A percentile compares a stretch with the other conserved stretches of the same genome.
phyloP scores from a whole-genome alignment of 1,140 invertebrate species.

The Tigriopus japonicus region DNA sequence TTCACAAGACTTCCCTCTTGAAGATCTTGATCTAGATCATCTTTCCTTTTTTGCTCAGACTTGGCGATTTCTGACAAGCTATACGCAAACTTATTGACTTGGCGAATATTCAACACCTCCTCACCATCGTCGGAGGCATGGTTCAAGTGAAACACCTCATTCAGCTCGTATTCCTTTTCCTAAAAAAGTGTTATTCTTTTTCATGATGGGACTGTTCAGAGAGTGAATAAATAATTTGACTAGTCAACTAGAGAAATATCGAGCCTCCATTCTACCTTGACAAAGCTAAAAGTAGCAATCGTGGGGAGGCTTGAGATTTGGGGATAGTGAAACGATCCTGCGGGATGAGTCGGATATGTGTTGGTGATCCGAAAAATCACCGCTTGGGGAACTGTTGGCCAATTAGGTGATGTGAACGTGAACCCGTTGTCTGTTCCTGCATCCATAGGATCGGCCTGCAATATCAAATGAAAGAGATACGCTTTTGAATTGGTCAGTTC shows the following conservation, averaged over 20 bases:
- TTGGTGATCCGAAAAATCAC: conserved; percentile 76
- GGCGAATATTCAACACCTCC: no score
- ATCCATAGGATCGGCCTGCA: conserved; percentile 74
- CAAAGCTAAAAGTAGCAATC: conserved; percentile 71
- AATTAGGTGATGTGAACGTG: conserved; percentile 87
- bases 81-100: no score
- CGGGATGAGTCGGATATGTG: conserved; percentile 69
- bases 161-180: conserved; percentile 65
- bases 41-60: conserved; percentile 41
- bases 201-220: no score
- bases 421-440: conserved; percentile 92
- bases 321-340: conserved; percentile 85
- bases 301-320: conserved; percentile 64
- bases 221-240: no score
- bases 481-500: neutral
- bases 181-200: no score
- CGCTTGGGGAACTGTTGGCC: conserved; percentile 70
- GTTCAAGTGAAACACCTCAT: conserved; percentile 51
- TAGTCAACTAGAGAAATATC: neutral
- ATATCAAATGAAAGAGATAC: neutral
- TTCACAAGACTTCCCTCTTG: neutral
- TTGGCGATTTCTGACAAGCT: conserved; percentile 19
- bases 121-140: neutral
- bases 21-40: conserved; percentile 16
- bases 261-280: conserved; percentile 34